Evolutionary conservation across 1,140 invertebrate genomes (phyloP), one percentile per base, ranked within the genome.

Genomic region (Nixonia krombeini): DNA sequence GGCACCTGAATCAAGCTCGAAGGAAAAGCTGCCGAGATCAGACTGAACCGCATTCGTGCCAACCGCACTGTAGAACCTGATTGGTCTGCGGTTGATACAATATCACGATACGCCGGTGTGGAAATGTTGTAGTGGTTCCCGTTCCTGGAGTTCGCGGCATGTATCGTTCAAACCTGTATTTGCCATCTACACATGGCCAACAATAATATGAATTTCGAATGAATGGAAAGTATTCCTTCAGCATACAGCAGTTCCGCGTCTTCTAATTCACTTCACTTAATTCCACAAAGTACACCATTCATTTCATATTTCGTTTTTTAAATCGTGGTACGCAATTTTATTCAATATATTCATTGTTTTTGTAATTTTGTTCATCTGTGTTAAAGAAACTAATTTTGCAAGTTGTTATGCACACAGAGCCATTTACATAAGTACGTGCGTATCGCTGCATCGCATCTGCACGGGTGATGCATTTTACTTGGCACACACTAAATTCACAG

Each of bases 1-100:
- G 57, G 56, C 52, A 47, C 58, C 62, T 58, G 62, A 65, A 65
- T 68, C 65, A 40, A 44, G 42, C 51, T 51, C 23, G 47, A 62
- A 61, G 65, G 53, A 68, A 68, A 68, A 53, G 12, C 58, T 58
- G 41, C 65, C 65, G 58, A 68, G 65, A 68, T 68, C 65, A 58
- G 57, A 58, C 41, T 23, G 52, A 62, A 68, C 52, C 65, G 49
- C 65, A 68, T 53, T 57, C 57, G 49, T 47, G 42, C 58, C 65
- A 52, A 68, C 58, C 65, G 49, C 65, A 58, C 47, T 53, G 65
- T 42, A 53, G 41, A 62, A 51, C 42, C 58, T 68, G 65, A 68
- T 68, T 68, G 65, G 57, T 68, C 58, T 68, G 65, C 53, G 65
- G 65, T 68, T 68, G 58, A 69, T 69, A 63, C 65, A 58, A 69